phyloP scores from a whole-genome alignment of 30 jellyfish, hydroid and myxozoan genomes.

The Cassiopea xamachana region DNA sequence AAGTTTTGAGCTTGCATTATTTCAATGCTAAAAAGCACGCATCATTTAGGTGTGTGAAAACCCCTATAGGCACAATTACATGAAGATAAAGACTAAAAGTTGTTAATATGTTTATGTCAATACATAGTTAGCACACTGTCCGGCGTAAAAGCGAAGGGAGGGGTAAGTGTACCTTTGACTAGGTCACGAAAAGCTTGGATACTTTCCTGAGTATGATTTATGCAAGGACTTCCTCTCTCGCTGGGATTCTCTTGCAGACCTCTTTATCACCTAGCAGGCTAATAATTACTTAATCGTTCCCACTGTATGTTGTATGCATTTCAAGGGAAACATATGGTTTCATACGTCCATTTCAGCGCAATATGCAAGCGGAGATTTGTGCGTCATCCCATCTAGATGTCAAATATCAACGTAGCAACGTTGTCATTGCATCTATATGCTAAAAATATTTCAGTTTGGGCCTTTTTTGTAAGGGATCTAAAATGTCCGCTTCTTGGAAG shows the following conservation, averaged over 20 bases:
- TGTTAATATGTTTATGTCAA: neutral
- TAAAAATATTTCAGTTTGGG: too few species aligned
- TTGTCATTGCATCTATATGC: too few species aligned
- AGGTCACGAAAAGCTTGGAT: neutral
- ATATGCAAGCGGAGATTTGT: constrained; percentile 15
- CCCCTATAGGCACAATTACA: neutral
- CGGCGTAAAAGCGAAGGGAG: neutral
- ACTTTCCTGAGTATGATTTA: neutral
- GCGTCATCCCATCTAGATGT: neutral
- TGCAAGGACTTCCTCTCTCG: constrained; percentile 48
- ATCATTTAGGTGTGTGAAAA: too few species aligned
- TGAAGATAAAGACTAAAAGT: neutral
- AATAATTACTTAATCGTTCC: neutral
- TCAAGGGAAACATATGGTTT: constrained; percentile 5
- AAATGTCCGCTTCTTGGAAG: too few species aligned
- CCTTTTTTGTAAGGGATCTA: too few species aligned
- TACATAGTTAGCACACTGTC: neutral
- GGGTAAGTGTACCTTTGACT: neutral
- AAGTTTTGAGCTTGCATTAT: too few species aligned
- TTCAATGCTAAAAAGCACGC: too few species aligned
- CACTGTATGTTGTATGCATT: neutral
- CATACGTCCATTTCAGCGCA: neutral
- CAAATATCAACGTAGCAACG: neutral
- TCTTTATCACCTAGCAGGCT: constrained; percentile 45
- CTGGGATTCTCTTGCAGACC: constrained; percentile 24